phyloP scores from a whole-genome alignment of 2,888 invertebrate genomes.

The Tenthredo notha region DNA sequence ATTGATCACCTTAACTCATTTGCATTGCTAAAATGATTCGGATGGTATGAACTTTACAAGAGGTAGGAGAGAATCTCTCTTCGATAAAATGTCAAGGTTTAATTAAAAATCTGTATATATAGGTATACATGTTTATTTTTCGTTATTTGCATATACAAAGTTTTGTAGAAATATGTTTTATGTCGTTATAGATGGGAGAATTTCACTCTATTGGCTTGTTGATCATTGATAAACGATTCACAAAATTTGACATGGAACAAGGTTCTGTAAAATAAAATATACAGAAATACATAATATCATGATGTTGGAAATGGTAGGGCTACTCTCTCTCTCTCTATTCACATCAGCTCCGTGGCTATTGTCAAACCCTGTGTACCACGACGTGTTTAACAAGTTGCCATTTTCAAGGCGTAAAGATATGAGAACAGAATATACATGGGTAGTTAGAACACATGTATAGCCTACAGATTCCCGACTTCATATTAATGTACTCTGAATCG shows the following conservation, averaged over 20 bases:
- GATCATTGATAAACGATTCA: background rate
- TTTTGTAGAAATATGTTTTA: background rate
- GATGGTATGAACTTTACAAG: conserved; percentile 3
- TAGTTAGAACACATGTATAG: no score
- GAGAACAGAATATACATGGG: background rate
- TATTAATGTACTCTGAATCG: background rate
- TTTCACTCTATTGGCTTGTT: background rate
- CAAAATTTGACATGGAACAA: background rate
- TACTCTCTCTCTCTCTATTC: background rate
- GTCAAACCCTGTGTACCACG: background rate
- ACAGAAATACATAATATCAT: background rate
- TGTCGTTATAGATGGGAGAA: background rate
- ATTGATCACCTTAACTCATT: background rate
- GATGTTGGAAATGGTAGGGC: background rate
- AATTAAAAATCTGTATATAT: background rate
- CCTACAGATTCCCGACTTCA: no score
- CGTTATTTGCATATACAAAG: background rate
- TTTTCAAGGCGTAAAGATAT: background rate
- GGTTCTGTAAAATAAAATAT: background rate
- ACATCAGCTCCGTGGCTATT: background rate
- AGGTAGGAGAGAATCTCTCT: background rate
- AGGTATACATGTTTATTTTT: background rate
- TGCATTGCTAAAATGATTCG: background rate
- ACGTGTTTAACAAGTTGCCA: conserved; percentile 5
- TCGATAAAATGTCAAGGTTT: background rate